Percentiles rank a stretch among this genome's conserved stretches.
Conservation (phyloP, 1,140 invertebrate genomes). For the Psix sp. region DNA sequence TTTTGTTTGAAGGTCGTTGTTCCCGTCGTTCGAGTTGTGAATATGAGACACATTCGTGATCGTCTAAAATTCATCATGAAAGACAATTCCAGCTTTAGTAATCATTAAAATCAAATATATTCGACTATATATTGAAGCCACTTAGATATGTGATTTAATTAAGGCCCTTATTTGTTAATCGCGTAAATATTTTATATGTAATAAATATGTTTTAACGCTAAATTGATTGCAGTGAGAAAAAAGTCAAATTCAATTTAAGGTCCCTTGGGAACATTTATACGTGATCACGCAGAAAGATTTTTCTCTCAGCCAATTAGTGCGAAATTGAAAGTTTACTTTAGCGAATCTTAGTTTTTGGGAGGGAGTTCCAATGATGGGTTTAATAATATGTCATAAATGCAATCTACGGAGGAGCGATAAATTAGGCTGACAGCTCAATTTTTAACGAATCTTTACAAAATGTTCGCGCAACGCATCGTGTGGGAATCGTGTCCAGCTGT, state of each 20-base stretch:
- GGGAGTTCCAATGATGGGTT: slow-evolving; percentile 31
- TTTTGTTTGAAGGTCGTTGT: slow-evolving; percentile 64
- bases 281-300: slow-evolving; percentile 22
- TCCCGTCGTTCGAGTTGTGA: slow-evolving; percentile 28
- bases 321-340: slow-evolving; percentile 39
- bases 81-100: slow-evolving; percentile 48
- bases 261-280: slow-evolving; percentile 16
- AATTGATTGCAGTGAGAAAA: slow-evolving; percentile 5
- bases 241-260: slow-evolving; percentile 12
- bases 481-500: slow-evolving; percentile 56
- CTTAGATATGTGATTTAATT: too few relatives aligned
- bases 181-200: too few relatives aligned
- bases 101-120: too few relatives aligned
- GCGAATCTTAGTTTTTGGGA: slow-evolving; percentile 37
- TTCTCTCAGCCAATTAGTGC: slow-evolving; percentile 27
- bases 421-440: slow-evolving; percentile 55
- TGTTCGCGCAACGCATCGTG: slow-evolving; percentile 5
- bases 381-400: slow-evolving; percentile 38
- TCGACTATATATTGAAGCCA: too few relatives aligned
- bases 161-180: too few relatives aligned
- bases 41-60: slow-evolving; percentile 63
- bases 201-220: too few relatives aligned
- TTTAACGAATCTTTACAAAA: slow-evolving; percentile 53
- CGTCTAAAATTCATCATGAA: slow-evolving; percentile 50
- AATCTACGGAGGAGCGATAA: slow-evolving; percentile 35